Percentiles rank a stretch among this genome's conserved stretches.
Evolutionary conservation across 2,888 invertebrate genomes (phyloP).

Genomic region (Polydrusus cervinus): DNA sequence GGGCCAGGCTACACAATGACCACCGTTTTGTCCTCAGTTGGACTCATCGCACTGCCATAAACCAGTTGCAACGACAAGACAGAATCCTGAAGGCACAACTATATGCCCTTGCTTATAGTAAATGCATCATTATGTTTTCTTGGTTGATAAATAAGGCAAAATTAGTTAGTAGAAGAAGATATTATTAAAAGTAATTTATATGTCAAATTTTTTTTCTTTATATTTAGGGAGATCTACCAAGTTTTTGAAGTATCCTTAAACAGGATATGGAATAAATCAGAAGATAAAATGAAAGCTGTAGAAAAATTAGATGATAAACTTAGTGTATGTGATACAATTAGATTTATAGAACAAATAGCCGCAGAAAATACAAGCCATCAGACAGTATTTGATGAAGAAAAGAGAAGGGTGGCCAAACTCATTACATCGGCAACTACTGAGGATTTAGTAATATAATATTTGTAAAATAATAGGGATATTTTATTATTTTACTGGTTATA

Average conservation of each 20-base stretch:
- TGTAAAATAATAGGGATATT: background rate
- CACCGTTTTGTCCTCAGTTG: too few species aligned
- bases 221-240: constrained; percentile 61
- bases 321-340: constrained; percentile 55
- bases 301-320: constrained; percentile 44
- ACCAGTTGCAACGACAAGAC: too few species aligned
- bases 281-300: constrained; percentile 8
- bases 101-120: too few species aligned
- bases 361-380: constrained; percentile 15
- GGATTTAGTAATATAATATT: constrained; percentile 14
- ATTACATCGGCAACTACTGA: constrained; percentile 50
- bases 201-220: background rate
- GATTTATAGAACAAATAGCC: constrained; percentile 46
- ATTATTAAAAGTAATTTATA: too few species aligned
- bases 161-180: too few species aligned
- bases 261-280: constrained; percentile 41
- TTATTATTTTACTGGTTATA: too few species aligned
- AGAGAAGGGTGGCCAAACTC: constrained; percentile 32
- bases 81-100: too few species aligned
- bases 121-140: too few species aligned
- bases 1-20: too few species aligned
- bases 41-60: too few species aligned
- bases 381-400: constrained; percentile 53
- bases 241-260: constrained; percentile 62
- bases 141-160: too few species aligned